Conservation (phyloP, 2,113 vertebrate species). For the Egretta garzetta region DNA sequence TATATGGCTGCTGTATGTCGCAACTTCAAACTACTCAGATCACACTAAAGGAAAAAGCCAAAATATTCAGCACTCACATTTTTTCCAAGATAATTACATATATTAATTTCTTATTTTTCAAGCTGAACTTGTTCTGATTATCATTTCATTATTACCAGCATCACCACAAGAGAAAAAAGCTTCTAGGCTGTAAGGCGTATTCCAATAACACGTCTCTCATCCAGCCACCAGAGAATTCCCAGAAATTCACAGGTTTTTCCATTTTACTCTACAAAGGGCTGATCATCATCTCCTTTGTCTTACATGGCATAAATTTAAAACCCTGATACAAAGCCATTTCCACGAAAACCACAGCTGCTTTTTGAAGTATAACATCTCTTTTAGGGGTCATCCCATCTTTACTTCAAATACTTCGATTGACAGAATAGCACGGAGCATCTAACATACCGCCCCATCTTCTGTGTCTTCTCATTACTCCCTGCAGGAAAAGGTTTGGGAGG, state of each 20-base stretch:
- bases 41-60: neutral
- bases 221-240: neutral
- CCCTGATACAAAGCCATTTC: neutral
- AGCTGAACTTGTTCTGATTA: neutral
- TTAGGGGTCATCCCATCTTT: neutral
- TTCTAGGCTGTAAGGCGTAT: fast-evolving
- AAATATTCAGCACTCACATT: neutral
- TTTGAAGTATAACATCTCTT: neutral
- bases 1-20: neutral
- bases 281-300: neutral
- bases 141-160: neutral
- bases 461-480: neutral
- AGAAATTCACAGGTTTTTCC: neutral
- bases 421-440: neutral
- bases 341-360: neutral
- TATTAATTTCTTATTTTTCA: neutral
- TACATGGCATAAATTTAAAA: neutral
- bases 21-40: neutral
- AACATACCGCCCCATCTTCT: neutral
- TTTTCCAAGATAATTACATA: neutral
- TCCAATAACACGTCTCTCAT: neutral
- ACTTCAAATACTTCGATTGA: neutral
- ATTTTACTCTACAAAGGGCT: neutral
- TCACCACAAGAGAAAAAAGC: neutral
- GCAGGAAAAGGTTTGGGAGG: neutral